Percentiles rank a stretch among this genome's conserved stretches.
Evolutionary conservation across 2,888 invertebrate species (phyloP).

Genomic region (Drosophila merina): DNA sequence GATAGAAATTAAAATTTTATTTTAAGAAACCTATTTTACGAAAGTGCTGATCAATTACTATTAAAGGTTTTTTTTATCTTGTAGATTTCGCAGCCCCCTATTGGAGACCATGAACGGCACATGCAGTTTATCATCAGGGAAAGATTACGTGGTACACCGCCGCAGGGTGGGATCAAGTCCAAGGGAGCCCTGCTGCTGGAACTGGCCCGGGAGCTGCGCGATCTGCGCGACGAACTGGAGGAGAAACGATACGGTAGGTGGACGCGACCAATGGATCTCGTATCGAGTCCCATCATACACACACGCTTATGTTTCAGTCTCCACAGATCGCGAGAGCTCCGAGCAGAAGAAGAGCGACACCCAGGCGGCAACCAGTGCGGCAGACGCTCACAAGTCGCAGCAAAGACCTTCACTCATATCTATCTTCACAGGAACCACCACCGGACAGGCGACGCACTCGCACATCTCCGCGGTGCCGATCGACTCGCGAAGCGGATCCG

Average conservation of each 20-base stretch:
- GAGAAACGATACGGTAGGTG: conserved; percentile 85
- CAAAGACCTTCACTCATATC: conserved; percentile 89
- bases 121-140: conserved; percentile 94
- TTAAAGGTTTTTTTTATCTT: neutral
- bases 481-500: conserved; percentile 84
- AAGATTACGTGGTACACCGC: conserved; percentile 91
- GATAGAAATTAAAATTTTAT: no score
- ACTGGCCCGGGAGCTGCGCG: conserved; percentile 93
- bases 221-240: conserved; percentile 94
- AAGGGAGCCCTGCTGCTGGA: conserved; percentile 93
- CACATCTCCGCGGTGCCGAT: conserved; percentile 83
- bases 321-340: conserved; percentile 82
- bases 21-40: no score
- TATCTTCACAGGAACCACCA: conserved; percentile 86
- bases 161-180: conserved; percentile 89
- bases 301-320: conserved; percentile 49
- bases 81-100: conserved; percentile 91
- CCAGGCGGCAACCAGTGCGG: conserved; percentile 83
- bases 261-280: neutral
- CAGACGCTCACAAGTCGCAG: conserved; percentile 85
- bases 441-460: conserved; percentile 83
- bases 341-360: conserved; percentile 84
- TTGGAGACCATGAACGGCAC: conserved; percentile 93
- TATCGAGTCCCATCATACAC: conserved; percentile 10
- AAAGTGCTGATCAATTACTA: neutral